These are phyloP conservation scores for Lacerta viridis DNA, from an alignment of 2,797 vertebrate species.

Conservation along the genomic window DNA sequence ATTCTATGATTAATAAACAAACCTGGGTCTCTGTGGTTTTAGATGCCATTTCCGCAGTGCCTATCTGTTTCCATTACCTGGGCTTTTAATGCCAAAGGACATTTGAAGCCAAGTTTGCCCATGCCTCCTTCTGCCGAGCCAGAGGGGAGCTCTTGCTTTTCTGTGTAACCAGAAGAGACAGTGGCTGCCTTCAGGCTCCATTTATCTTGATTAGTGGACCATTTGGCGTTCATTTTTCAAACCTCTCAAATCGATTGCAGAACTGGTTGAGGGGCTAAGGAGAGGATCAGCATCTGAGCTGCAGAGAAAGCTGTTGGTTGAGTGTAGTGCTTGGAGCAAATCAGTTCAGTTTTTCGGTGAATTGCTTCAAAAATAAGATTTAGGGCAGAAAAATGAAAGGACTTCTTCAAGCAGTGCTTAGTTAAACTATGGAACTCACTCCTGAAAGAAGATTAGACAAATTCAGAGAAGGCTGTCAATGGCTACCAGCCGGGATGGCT, in stretches of 20 bases:
- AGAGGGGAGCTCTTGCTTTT: background rate
- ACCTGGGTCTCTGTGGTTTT: background rate
- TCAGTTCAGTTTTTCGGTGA: too few species aligned
- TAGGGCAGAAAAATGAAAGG: too few species aligned
- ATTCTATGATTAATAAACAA: too few species aligned
- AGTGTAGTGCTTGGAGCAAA: too few species aligned
- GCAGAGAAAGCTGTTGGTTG: background rate
- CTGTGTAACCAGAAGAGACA: background rate
- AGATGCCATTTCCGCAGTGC: background rate
- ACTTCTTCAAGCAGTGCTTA: too few species aligned
- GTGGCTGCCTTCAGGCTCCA: background rate
- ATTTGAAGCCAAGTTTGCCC: background rate
- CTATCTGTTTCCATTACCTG: background rate
- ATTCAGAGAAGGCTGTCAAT: too few species aligned
- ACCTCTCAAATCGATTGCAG: background rate
- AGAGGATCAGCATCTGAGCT: background rate
- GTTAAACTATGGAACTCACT: too few species aligned
- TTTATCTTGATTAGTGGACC: constrained; percentile 43
- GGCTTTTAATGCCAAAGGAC: background rate
- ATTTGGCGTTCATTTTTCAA: constrained; percentile 33
- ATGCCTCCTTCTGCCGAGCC: background rate
- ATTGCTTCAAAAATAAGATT: too few species aligned
- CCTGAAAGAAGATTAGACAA: too few species aligned
- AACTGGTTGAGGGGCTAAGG: rapidly evolving
- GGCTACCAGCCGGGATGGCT: too few species aligned